Evolutionary conservation across 2,888 invertebrate species (phyloP), one percentile per base, ranked within the genome.

Genomic region (Noctuana brunneofusca): DNA sequence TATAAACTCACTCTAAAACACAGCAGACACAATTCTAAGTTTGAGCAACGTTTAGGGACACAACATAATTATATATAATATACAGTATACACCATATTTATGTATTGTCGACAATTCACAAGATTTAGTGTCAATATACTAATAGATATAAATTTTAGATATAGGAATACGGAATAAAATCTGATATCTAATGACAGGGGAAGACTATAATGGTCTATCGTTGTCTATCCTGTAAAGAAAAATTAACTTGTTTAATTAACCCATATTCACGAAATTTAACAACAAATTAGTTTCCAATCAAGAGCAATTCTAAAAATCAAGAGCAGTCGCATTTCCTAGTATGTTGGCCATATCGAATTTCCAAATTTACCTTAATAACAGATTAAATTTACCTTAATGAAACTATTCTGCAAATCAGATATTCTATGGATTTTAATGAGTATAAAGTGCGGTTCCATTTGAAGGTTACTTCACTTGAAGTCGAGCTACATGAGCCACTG

Each of bases 31-130:
- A 71, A 70, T 71, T 71, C 69, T 82, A 84, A 81, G 76, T 77
- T 90, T 90, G 90, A 90, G 90, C 90, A 90, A 89, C 8, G 16
- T 41, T 41, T 69, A 77, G 74, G 81, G 82, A 85, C 82, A 85
- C 84, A 86, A 87, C 80, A 86, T 84, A n/a, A n/a, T n/a, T n/a
- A n/a, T n/a, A n/a, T n/a, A n/a, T n/a, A n/a, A 79, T 74, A 68
- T 78, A 82, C 79, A 27, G 16, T 46, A 56, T 81, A 82, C 78
- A 84, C 79, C 79, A 78, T 75, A 67, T 75, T 75, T 75, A 82
- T 84, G 88, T 91, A 91, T 91, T 91, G 90, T 91, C 90, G 89
- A 87, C 84, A 80, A 81, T 86, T 89, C 87, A 86, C 87, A 81
- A 79, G 83, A 84, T 79, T 76, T 79, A 80, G 79, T 78, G 78